These are phyloP conservation scores for Oxytorus armatus DNA, from an alignment of 2,888 invertebrate species.

Conservation along the genomic window DNA sequence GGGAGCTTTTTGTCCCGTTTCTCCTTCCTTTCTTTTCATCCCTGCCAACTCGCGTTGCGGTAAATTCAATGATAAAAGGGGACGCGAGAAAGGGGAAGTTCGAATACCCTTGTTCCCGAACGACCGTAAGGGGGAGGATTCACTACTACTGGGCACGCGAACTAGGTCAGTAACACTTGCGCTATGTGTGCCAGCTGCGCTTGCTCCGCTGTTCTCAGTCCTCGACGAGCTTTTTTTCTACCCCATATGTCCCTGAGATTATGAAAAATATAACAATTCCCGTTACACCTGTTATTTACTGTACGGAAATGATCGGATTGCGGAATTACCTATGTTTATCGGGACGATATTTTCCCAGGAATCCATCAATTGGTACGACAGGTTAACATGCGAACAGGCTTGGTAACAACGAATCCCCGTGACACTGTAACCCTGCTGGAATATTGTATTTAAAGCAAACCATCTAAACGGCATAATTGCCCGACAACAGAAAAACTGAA, in stretches of 20 bases:
- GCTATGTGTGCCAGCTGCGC: conserved; percentile 61
- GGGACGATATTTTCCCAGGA: too few relatives aligned
- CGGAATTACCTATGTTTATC: conserved; percentile 7
- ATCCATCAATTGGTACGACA: neutral
- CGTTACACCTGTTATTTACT: neutral
- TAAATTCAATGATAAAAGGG: conserved; percentile 47
- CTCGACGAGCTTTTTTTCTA: conserved; percentile 30
- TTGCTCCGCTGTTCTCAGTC: conserved; percentile 49
- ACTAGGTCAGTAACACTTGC: conserved; percentile 77
- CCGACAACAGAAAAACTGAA: neutral
- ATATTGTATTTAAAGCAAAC: neutral
- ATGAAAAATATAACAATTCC: conserved; percentile 1
- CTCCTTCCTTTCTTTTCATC: conserved; percentile 41
- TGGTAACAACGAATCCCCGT: neutral
- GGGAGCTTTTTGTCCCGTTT: conserved; percentile 31
- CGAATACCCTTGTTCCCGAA: conserved; percentile 66
- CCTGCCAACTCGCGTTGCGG: conserved; percentile 30
- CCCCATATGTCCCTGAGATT: neutral
- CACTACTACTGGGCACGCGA: conserved; percentile 68
- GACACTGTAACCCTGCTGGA: neutral
- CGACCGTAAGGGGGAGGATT: conserved; percentile 47
- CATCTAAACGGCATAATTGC: too few relatives aligned
- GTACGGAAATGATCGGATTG: neutral
- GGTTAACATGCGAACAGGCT: neutral
- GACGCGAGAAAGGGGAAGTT: conserved; percentile 67